Evolutionary conservation across 2,113 vertebrate genomes (phyloP).

Genomic region (Cichladusa arquata): DNA sequence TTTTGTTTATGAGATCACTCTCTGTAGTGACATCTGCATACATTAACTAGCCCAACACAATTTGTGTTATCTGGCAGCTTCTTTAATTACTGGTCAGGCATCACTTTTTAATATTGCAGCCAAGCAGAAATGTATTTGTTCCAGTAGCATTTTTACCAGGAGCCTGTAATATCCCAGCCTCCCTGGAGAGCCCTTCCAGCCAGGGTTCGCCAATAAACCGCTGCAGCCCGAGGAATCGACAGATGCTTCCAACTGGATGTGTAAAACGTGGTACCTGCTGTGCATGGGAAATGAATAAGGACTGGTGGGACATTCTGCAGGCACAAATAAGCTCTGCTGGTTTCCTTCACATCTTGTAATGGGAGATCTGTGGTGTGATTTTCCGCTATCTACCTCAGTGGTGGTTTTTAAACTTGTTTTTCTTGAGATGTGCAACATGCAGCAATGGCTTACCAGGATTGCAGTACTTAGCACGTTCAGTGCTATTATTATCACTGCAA

Average conservation of each 20-base stretch:
- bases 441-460: neutral
- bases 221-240: slow-evolving; percentile 61
- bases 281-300: slow-evolving; percentile 26
- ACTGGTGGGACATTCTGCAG: slow-evolving; percentile 19
- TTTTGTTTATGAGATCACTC: slow-evolving; percentile 33
- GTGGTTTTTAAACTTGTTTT: neutral
- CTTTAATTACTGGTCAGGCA: slow-evolving; percentile 60
- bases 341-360: neutral
- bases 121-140: slow-evolving; percentile 58
- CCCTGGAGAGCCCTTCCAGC: slow-evolving; percentile 53
- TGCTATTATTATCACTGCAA: neutral
- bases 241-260: slow-evolving; percentile 61
- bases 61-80: slow-evolving; percentile 44
- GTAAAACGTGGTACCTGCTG: slow-evolving; percentile 33
- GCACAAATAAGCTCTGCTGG: neutral
- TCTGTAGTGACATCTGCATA: slow-evolving; percentile 49
- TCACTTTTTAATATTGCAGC: slow-evolving; percentile 59
- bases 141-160: slow-evolving; percentile 41
- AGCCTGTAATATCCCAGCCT: slow-evolving; percentile 29
- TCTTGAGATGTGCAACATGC: neutral
- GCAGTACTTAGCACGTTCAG: neutral
- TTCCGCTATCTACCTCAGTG: neutral
- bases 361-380: neutral
- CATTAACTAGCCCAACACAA: slow-evolving; percentile 15
- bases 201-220: slow-evolving; percentile 40